A percentile compares a stretch with the other conserved stretches of the same genome.
phyloP scores from a whole-genome alignment of 2,113 vertebrate genomes.

The Helogale parvula region DNA sequence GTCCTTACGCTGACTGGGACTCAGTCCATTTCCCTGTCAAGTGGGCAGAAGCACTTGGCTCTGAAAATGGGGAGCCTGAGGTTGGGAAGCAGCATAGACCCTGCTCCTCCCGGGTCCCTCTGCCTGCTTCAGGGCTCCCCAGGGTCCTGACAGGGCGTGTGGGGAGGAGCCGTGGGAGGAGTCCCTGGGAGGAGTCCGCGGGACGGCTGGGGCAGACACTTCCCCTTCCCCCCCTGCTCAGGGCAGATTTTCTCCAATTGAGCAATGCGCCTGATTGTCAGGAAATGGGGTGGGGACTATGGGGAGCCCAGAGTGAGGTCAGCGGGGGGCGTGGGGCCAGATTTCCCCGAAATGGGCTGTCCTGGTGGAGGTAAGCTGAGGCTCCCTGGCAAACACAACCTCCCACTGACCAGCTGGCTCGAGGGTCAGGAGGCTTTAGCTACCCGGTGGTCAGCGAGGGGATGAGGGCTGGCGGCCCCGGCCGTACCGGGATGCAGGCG shows the following conservation, averaged over 20 bases:
- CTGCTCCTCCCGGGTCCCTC: too few relatives aligned
- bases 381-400: not conserved
- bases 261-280: not conserved
- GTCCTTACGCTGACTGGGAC: fast-evolving
- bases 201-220: not conserved
- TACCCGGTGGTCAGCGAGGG: fast-evolving
- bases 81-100: not conserved
- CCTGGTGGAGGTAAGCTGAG: not conserved
- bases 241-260: slow-evolving; percentile 47
- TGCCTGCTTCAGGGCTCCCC: fast-evolving
- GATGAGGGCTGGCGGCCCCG: fast-evolving
- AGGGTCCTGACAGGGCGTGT: fast-evolving
- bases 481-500: slow-evolving; percentile 94
- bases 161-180: fast-evolving
- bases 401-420: fast-evolving
- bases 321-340: not conserved
- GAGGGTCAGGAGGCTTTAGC: not conserved
- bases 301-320: not conserved
- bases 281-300: not conserved
- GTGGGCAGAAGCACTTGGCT: not conserved
- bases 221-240: slow-evolving; percentile 52
- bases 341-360: not conserved
- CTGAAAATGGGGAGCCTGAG: not conserved
- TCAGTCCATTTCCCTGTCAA: not conserved
- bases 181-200: not conserved